Conservation (phyloP, 2,113 vertebrate species). For the Prunella himalayana region DNA sequence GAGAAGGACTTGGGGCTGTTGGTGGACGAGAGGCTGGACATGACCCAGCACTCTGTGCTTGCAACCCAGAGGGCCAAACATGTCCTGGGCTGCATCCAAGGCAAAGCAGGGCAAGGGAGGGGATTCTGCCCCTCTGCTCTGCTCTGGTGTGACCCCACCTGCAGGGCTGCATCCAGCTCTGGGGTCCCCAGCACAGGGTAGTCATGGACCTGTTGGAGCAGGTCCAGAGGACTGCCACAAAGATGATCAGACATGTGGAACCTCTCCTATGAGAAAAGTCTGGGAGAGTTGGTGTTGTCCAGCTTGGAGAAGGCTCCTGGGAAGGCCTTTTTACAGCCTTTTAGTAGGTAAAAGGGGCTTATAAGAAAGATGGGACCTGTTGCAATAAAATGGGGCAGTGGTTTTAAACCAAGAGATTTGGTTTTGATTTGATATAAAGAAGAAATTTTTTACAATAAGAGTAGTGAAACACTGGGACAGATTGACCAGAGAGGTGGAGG, state of each 20-base stretch:
- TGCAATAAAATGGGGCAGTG: neutral
- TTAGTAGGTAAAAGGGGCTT: fast-evolving
- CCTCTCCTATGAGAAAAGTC: neutral
- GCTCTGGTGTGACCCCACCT: neutral
- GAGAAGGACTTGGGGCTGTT: neutral
- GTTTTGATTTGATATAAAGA: neutral
- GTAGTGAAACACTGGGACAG: neutral
- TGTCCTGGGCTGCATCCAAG: neutral
- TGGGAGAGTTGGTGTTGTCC: neutral
- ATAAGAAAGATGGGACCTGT: neutral
- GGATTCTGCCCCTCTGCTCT: neutral
- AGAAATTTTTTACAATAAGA: neutral
- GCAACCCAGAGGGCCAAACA: neutral
- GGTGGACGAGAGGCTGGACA: neutral
- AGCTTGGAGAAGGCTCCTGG: neutral
- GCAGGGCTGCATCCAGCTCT: neutral
- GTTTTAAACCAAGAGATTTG: neutral
- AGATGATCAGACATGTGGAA: neutral
- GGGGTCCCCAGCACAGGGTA: neutral
- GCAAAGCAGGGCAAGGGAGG: neutral
- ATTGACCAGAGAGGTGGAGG: neutral
- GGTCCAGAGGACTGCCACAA: neutral
- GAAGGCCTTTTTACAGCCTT: neutral
- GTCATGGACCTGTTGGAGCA: neutral
- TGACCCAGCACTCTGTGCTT: neutral